phyloP scores from a whole-genome alignment of 2,797 vertebrate species.

The Siniperca undulata region DNA sequence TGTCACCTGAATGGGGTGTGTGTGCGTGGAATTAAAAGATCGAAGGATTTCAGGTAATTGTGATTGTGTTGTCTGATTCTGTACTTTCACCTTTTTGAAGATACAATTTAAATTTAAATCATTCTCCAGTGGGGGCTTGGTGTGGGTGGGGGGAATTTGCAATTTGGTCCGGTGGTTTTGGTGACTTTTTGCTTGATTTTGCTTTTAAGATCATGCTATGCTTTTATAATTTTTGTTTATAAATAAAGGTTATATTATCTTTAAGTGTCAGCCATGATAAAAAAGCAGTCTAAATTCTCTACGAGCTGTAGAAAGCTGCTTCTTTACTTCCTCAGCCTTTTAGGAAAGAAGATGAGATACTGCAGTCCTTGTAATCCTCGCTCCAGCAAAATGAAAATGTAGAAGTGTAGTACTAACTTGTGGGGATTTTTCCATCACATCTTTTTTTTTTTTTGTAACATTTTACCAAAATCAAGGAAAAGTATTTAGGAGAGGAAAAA shows the following conservation, averaged over 20 bases:
- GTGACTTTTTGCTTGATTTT: background rate
- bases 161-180: too few species aligned
- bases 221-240: background rate
- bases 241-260: background rate
- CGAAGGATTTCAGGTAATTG: slow-evolving; percentile 42
- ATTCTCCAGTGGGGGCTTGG: background rate
- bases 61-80: background rate
- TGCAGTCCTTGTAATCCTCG: background rate
- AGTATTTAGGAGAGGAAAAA: background rate
- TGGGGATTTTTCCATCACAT: background rate
- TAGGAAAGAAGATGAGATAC: background rate
- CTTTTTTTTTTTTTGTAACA: background rate
- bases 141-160: too few species aligned
- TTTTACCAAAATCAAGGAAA: background rate
- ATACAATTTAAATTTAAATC: too few species aligned
- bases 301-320: background rate
- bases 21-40: slow-evolving; percentile 72
- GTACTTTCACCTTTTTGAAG: too few species aligned
- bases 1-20: slow-evolving; percentile 40
- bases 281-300: background rate
- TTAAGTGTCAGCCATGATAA: background rate
- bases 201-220: too few species aligned
- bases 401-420: background rate
- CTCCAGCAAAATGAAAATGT: background rate
- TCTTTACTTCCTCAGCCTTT: background rate